A percentile compares a stretch with the other conserved stretches of the same genome.
phyloP scores from a whole-genome alignment of 2,797 vertebrate genomes.

The Lacerta bilineata region DNA sequence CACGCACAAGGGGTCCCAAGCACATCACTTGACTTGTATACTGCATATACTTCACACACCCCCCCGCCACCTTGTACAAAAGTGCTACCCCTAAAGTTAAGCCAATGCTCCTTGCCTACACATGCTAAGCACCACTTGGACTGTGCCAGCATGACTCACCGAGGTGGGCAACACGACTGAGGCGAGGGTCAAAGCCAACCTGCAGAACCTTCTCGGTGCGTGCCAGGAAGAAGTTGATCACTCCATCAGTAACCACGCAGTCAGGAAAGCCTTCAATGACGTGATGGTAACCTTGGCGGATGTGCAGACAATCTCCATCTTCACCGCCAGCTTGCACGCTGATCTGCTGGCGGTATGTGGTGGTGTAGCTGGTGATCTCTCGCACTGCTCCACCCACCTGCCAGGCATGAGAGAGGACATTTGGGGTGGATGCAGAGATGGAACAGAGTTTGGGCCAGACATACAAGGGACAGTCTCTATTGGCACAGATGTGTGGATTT shows the following conservation, averaged over 20 bases:
- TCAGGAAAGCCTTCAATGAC: conserved; percentile 85
- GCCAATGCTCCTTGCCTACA: not conserved
- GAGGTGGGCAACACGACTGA: conserved; percentile 85
- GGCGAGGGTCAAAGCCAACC: conserved; percentile 89
- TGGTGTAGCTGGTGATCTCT: conserved; percentile 87
- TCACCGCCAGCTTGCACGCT: conserved; percentile 84
- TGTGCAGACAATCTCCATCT: conserved; percentile 89
- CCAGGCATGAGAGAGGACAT: not conserved
- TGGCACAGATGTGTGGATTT: not conserved
- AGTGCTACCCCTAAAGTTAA: not conserved
- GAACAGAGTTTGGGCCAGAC: not conserved
- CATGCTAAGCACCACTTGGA: no score
- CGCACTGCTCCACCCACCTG: conserved; percentile 94
- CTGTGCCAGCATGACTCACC: conserved; percentile 79
- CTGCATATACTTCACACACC: no score
- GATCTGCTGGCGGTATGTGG: conserved; percentile 88
- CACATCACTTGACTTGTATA: not conserved
- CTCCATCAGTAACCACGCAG: conserved; percentile 91
- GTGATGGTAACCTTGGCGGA: conserved; percentile 85
- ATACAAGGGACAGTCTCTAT: not conserved
- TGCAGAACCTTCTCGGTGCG: conserved; percentile 87
- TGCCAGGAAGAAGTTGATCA: conserved; percentile 94
- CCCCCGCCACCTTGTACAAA: not conserved
- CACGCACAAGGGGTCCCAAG: not conserved
- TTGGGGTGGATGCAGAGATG: not conserved